Base-by-base conservation (phyloP, 2,113 vertebrate species). In the Hydrochoerus hydrochaeris region DNA sequence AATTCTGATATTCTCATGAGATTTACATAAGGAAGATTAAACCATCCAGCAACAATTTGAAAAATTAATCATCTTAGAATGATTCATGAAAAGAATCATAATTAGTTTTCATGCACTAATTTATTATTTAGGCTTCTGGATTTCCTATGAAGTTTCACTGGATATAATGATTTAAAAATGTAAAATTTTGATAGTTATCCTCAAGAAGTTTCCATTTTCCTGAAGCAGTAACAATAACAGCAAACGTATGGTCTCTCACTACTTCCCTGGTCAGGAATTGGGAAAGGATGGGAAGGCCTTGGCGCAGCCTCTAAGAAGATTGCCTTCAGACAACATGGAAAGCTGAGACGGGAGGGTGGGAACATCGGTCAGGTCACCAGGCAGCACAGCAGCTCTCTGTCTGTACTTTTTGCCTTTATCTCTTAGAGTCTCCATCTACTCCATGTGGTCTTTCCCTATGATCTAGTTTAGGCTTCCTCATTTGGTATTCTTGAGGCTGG, bases 401-500 rank as follows among this genome's bases (percentile, higher is more conserved):
- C 19, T 19, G 1, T n/a, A n/a, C n/a, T 5, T 8, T 92, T 22
- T 44, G 11, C 65, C 30, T 46, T n/a, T 75, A 35, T 38, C 30
- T 26, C 3, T 26, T 30, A 28, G 57, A 24, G 4, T 35, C 4
- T 20, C 22, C 11, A 41, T 32, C 9, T 3, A 44, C 49, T 69
- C 16, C 32, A 22, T 54, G 16, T 4, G 2, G 3, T 81, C 10
- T 12, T 49, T 83, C 24, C 0, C 41, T 6, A n/a, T 19, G 14
- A 26, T 28, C 65, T 83, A 41, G 0, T 75, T 20, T 38, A 14
- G 32, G 2, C 7, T 82, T 38, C n/a, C 12, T 80, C 82, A 22
- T 12, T 38, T 19, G 22, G 12, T 0, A 6, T 22, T 28, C 1
- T 0, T 0, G 30, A 1, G 60, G 20, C 20, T 54, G 16, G 13